Evolutionary conservation across 1,140 invertebrate species (phyloP).

Genomic region (Probaryconus sp.): DNA sequence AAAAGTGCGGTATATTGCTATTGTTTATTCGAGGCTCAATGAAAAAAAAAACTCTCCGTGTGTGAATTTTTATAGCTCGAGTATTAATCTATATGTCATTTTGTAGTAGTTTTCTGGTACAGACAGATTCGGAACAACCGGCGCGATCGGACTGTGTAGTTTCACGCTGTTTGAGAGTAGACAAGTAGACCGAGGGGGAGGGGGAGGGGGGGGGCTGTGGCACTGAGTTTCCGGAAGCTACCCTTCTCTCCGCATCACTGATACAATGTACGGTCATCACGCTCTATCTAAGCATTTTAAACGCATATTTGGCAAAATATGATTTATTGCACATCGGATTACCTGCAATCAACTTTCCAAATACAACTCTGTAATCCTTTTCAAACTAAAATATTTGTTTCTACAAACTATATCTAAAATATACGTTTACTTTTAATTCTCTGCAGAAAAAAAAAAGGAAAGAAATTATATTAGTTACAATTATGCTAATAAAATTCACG

Average conservation of each 20-base stretch:
- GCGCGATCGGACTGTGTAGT: not conserved
- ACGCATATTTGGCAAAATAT: not conserved
- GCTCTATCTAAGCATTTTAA: not conserved
- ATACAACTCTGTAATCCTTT: too few species aligned
- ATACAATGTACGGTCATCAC: not conserved
- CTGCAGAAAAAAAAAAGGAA: too few species aligned
- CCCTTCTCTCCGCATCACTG: not conserved
- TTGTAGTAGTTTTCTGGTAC: slow-evolving; percentile 4
- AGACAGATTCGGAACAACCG: not conserved
- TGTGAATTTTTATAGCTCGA: slow-evolving; percentile 1
- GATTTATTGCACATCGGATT: not conserved
- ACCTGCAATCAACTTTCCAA: too few species aligned
- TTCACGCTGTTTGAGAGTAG: not conserved
- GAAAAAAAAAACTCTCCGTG: slow-evolving; percentile 1
- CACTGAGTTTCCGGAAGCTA: not conserved
- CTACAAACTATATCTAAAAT: too few species aligned
- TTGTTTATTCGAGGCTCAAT: not conserved
- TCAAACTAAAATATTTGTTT: too few species aligned
- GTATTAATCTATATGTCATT: slow-evolving; percentile 9
- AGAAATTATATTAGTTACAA: too few species aligned
- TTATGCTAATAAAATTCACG: too few species aligned
- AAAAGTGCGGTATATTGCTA: not conserved
- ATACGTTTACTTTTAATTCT: too few species aligned
- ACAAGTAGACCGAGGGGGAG: not conserved
- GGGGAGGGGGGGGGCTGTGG: too few species aligned